Evolutionary conservation across 2,888 invertebrate genomes (phyloP).

Genomic region (Tachystola acroxantha): DNA sequence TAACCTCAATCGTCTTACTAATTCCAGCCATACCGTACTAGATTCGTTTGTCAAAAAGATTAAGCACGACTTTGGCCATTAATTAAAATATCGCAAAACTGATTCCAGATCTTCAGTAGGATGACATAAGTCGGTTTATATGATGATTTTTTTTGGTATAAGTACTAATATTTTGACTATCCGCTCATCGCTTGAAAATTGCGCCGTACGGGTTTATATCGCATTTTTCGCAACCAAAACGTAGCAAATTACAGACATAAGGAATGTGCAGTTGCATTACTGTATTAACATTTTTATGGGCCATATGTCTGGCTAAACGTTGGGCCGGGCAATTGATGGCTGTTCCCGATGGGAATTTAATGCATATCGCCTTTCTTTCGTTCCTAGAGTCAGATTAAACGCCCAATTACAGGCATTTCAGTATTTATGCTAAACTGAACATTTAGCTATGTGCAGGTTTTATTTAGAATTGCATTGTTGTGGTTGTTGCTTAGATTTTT

Average conservation of each 20-base stretch:
- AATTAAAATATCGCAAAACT: no score
- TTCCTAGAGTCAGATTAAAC: background rate
- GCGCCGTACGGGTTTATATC: conserved; percentile 22
- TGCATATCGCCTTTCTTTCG: conserved; percentile 24
- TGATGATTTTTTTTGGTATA: no score
- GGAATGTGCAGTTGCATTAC: conserved; percentile 72
- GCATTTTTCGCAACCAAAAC: conserved; percentile 42
- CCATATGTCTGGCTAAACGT: conserved; percentile 62
- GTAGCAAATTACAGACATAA: conserved; percentile 73
- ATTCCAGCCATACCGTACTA: no score
- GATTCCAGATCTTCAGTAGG: no score
- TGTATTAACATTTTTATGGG: conserved; percentile 75
- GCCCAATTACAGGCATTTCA: conserved; percentile 5
- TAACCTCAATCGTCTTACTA: no score
- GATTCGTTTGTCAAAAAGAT: no score
- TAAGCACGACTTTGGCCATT: no score
- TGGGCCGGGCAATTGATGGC: conserved; percentile 58
- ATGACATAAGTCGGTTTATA: no score
- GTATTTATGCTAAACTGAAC: conserved; percentile 4
- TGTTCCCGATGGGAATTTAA: conserved; percentile 51
- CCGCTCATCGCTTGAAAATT: conserved; percentile 20
- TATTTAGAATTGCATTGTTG: no score
- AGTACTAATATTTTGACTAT: no score
- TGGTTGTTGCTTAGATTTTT: no score
- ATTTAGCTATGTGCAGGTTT: background rate